Evolutionary conservation across 1,140 invertebrate species (phyloP).

Genomic region (Temnothorax longispinosus): DNA sequence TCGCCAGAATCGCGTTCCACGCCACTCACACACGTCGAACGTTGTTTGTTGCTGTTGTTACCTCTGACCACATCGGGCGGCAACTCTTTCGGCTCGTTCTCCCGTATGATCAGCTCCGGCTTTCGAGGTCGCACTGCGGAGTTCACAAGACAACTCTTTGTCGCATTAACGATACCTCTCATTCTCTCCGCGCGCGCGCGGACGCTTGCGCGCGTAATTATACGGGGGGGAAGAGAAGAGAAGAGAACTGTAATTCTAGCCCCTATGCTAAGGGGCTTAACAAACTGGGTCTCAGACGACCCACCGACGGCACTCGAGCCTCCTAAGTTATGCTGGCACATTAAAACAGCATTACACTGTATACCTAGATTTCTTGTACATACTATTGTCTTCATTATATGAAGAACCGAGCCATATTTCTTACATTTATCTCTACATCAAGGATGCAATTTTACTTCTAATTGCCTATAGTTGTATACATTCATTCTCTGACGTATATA

Average conservation of each 20-base stretch:
- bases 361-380: background rate
- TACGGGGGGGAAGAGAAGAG: background rate
- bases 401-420: background rate
- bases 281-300: slow-evolving; percentile 27
- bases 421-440: slow-evolving; percentile 15
- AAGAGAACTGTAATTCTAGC: slow-evolving; percentile 53
- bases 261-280: slow-evolving; percentile 21
- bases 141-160: slow-evolving; percentile 75
- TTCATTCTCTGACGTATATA: background rate
- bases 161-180: slow-evolving; percentile 70
- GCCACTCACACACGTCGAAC: slow-evolving; percentile 57
- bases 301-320: background rate
- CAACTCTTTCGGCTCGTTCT: slow-evolving; percentile 94
- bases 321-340: background rate
- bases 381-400: background rate
- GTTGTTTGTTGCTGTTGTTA: slow-evolving; percentile 81
- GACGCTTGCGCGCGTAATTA: slow-evolving; percentile 58
- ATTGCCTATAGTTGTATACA: background rate
- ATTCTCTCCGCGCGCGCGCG: slow-evolving; percentile 20
- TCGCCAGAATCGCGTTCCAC: background rate
- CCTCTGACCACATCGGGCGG: slow-evolving; percentile 96
- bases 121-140: slow-evolving; percentile 89
- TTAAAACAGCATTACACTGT: slow-evolving; percentile 1
- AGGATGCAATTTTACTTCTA: background rate
- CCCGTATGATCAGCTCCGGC: slow-evolving; percentile 95